Evolutionary conservation across 64 coral and sea anemone genomes (phyloP), one percentile per base, ranked within the genome.

Genomic region (Hydrozoanthus tunicans): DNA sequence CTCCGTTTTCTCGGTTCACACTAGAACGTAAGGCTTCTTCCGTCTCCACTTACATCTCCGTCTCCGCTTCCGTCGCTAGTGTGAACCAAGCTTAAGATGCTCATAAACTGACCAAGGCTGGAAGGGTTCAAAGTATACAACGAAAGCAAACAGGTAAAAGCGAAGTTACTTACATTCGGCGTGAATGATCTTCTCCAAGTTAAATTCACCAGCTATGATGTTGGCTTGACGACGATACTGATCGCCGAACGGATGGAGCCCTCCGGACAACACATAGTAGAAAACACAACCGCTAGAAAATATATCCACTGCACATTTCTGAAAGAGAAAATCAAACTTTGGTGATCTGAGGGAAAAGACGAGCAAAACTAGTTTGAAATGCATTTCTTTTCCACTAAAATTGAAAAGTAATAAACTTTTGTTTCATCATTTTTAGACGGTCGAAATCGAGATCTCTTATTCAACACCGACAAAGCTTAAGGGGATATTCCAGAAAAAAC

Each of bases 231-330:
- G 91, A 83, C 82, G 81, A 72, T 95, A 98, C 6, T 93, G 91
- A 52, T 98, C 96, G 17, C 96, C 96, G 69, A 98, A 98, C 14
- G 96, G 96, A 90, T 98, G 96, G 4, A 93, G 70, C 7, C 96
- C 96, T 73, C 96, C 96, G 43, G 93, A 95, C 52, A 98, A 76
- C 56, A 98, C 94, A 80, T 95, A 98, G 59, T 98, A 98, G 89
- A 98, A 98, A 20, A 98, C 91, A 93, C 96, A 98, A 3, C 96
- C 96, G 65, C 80, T 73, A 17, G 96, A 98, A 73, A 98, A 98
- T 24, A 98, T 95, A 64, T 98, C 96, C 20, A 95, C 96, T 54
- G 96, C 86, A 83, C 96, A 92, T 73, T 95, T 98, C 96, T 98
- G 81, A 59, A 91, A 72, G 9, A 73, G 56, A 66, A 86, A 90